Evolutionary conservation across 1,140 invertebrate genomes (phyloP).

Genomic region (Calephelis virginiensis): DNA sequence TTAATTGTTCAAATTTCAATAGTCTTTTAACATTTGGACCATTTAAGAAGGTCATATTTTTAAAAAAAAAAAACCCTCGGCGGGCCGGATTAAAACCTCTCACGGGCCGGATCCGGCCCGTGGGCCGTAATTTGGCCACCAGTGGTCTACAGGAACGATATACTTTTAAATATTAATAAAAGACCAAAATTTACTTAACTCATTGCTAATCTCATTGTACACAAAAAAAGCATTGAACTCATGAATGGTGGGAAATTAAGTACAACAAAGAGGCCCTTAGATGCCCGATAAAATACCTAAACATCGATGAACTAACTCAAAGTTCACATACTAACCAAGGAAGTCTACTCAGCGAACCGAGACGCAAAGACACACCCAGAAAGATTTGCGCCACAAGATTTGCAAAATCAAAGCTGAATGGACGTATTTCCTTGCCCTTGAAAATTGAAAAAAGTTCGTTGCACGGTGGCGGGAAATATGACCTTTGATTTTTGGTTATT

Average conservation of each 20-base stretch:
- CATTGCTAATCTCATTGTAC: background rate
- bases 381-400: constrained; percentile 64
- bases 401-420: constrained; percentile 55
- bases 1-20: no score
- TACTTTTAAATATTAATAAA: background rate
- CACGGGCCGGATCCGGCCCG: no score
- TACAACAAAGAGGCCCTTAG: constrained; percentile 20
- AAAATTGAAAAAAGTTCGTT: constrained; percentile 41
- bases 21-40: no score
- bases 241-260: constrained; percentile 15
- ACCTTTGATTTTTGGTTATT: constrained; percentile 23
- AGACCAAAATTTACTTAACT: no score
- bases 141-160: background rate
- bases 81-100: no score
- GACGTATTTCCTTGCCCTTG: constrained; percentile 57
- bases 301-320: constrained; percentile 53
- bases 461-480: constrained; percentile 39
- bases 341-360: constrained; percentile 54
- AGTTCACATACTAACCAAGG: constrained; percentile 61
- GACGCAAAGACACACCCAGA: constrained; percentile 55
- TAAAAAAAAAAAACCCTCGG: no score
- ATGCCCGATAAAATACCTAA: constrained; percentile 32
- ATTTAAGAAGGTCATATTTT: no score
- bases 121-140: no score
- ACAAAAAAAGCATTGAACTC: background rate